Evolutionary conservation across 2,888 invertebrate species (phyloP).

Genomic region (Lumbricus terrestris): DNA sequence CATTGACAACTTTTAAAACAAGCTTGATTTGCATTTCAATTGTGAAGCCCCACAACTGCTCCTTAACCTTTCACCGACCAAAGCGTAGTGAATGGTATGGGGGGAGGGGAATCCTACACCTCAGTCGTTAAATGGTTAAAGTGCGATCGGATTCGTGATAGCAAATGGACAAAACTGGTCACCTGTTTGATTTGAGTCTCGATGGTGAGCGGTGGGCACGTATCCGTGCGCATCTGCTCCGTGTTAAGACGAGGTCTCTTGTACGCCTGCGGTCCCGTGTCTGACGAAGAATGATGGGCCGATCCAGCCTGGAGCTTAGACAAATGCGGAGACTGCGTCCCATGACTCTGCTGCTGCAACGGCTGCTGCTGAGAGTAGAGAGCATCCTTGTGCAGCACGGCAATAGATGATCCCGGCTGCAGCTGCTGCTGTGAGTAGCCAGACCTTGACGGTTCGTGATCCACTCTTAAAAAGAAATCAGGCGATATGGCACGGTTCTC

Average conservation of each 20-base stretch:
- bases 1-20: neutral
- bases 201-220: neutral
- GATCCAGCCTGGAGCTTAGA: constrained; percentile 5
- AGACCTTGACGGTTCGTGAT: neutral
- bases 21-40: neutral
- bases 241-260: constrained; percentile 26
- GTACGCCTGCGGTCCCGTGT: constrained; percentile 9
- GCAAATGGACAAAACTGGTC: neutral
- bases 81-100: too few species aligned
- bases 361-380: neutral
- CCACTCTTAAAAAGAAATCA: neutral
- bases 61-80: too few species aligned
- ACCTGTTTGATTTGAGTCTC: constrained; percentile 16
- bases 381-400: neutral
- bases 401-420: neutral
- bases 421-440: neutral
- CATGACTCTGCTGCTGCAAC: neutral
- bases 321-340: neutral
- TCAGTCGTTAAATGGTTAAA: too few species aligned
- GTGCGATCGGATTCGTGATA: neutral
- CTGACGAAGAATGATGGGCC: constrained; percentile 4
- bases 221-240: neutral
- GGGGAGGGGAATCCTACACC: too few species aligned
- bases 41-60: neutral
- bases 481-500: too few species aligned